Evolutionary conservation across 2,797 vertebrate species (phyloP).

Genomic region (Micropoecilia bifurca): DNA sequence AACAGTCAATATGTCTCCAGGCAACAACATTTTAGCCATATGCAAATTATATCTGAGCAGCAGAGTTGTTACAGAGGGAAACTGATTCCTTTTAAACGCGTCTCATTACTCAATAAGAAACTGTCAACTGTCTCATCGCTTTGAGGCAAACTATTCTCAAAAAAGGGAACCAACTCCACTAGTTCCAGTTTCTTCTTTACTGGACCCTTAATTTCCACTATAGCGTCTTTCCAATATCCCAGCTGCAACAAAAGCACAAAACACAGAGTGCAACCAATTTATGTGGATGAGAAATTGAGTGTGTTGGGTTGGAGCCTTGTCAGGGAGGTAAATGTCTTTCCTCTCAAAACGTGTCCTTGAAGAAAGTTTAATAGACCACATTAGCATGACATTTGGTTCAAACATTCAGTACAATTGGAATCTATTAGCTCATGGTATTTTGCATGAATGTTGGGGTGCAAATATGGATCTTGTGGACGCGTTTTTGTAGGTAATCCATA

Average conservation of each 20-base stretch:
- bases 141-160: neutral
- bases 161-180: neutral
- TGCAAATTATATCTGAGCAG: slow-evolving; percentile 55
- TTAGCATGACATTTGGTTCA: slow-evolving; percentile 36
- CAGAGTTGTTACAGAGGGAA: slow-evolving; percentile 8
- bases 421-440: slow-evolving; percentile 5
- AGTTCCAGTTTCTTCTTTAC: neutral
- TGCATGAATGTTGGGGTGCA: neutral
- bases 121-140: neutral
- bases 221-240: neutral
- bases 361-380: slow-evolving; percentile 39
- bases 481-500: no score
- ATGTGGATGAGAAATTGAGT: neutral
- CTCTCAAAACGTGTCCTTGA: slow-evolving; percentile 26
- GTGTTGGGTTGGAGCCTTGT: slow-evolving; percentile 21
- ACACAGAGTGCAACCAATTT: slow-evolving; percentile 5
- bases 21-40: slow-evolving; percentile 74
- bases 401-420: slow-evolving; percentile 7
- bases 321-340: slow-evolving; percentile 29
- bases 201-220: neutral
- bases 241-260: slow-evolving; percentile 2
- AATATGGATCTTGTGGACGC: neutral
- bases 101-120: slow-evolving; percentile 9
- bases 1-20: slow-evolving; percentile 80
- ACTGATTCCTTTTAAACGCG: slow-evolving; percentile 25